Base-by-base conservation (phyloP, 2,113 vertebrate species). In the Philantomba maxwellii region DNA sequence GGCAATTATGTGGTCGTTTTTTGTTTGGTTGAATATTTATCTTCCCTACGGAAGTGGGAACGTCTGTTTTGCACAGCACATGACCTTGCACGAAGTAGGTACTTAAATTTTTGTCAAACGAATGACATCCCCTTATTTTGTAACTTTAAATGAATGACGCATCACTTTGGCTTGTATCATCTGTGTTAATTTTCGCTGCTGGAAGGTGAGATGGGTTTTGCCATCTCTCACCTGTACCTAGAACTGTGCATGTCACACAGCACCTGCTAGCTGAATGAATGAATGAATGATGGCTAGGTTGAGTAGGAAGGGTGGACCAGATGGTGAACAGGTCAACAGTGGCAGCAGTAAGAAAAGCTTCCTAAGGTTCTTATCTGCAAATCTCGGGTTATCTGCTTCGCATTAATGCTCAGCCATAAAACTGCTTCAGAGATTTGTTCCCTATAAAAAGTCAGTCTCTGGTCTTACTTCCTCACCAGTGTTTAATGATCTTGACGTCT, bases 391-490 rank as follows among this genome's bases (percentile, higher is more conserved):
- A 51, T 70, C 25, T 78, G 70, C 39, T 87, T 96, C 49, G 10
- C 16, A 57, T 86, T 85, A 94, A 90, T 83, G 64, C 60, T 53
- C 49, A 77, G 57, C 28, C 70, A 57, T 83, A 92, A 95, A 90
- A 91, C 77, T 78, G 7, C 58, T 87, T 90, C 28, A 87, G 81
- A 87, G 49, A 93, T 80, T 92, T 92, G 64, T 87, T 95, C 30
- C 25, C 75, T 95, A 43, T 78, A 82, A 98, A 95, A 97, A 95
- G 30, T 82, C 77, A 94, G 19, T 70, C 81, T 93, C 78, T 90
- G 57, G 66, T 91, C 51, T 93, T 93, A 30, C 17, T 85, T 96
- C 80, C 62, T 73, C n/a, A 87, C 57, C 21, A 87, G 66, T 21
- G 26, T 87, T 89, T 96, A 96, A 96, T 36, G n/a, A 83, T 91